Evolutionary conservation across 2,888 invertebrate species (phyloP).

Genomic region (Drosophila lacicola): DNA sequence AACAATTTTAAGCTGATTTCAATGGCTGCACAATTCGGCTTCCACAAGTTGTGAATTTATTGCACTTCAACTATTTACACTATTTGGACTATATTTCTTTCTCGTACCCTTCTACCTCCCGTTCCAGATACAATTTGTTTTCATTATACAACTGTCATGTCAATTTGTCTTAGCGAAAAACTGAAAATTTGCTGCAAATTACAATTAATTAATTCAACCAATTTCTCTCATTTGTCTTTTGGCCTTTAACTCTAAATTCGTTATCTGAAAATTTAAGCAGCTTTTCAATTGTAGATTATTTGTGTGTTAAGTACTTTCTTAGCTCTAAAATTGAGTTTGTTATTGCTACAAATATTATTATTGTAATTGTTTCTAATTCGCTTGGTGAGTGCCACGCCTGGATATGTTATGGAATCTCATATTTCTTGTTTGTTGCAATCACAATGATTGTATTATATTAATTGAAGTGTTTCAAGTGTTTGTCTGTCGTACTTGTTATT

Average conservation of each 20-base stretch:
- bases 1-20: neutral
- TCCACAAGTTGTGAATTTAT: constrained; percentile 15
- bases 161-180: constrained; percentile 42
- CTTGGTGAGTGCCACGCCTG: constrained; percentile 33
- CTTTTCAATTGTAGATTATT: constrained; percentile 25
- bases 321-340: constrained; percentile 7
- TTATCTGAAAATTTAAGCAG: constrained; percentile 4
- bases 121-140: constrained; percentile 29
- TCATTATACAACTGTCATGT: constrained; percentile 40
- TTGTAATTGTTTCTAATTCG: constrained; percentile 44
- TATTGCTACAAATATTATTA: constrained; percentile 39
- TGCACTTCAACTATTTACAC: constrained; percentile 12
- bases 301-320: constrained; percentile 28
- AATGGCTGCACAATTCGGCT: neutral
- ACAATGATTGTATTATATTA: constrained; percentile 32
- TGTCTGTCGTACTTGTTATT: constrained; percentile 11
- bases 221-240: constrained; percentile 35
- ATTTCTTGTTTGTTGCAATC: constrained; percentile 28
- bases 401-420: constrained; percentile 3
- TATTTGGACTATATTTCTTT: neutral
- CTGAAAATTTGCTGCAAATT: constrained; percentile 48
- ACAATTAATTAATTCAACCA: constrained; percentile 50
- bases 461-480: constrained; percentile 38
- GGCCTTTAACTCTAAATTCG: neutral
- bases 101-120: neutral